Percentiles rank a stretch among this genome's conserved stretches.
Conservation (phyloP, 2,888 invertebrate species). For the Lampropteryx suffumata region DNA sequence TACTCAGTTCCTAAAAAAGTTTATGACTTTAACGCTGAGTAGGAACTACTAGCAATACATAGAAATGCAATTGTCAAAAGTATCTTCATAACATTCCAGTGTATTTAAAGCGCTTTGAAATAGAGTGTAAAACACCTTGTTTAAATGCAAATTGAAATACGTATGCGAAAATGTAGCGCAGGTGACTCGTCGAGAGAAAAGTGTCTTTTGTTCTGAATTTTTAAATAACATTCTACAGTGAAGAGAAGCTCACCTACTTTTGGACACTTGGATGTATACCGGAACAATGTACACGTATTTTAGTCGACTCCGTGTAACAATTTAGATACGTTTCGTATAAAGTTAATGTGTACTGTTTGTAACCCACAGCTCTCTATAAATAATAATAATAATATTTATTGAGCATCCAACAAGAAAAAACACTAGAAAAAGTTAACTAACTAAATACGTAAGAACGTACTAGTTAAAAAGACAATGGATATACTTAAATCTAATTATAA, state of each 20-base stretch:
- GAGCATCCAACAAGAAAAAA: too few relatives aligned
- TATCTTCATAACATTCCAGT: background rate
- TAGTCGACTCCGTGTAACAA: constrained; percentile 21
- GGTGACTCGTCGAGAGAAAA: constrained; percentile 25
- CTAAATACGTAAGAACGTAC: too few relatives aligned
- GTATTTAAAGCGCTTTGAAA: background rate
- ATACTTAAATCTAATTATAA: too few relatives aligned
- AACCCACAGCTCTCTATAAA: too few relatives aligned
- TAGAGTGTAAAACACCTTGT: constrained; percentile 17
- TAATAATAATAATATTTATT: too few relatives aligned
- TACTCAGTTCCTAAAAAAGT: too few relatives aligned
- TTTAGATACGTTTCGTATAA: constrained; percentile 12
- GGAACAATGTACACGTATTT: constrained; percentile 18
- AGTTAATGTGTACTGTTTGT: too few relatives aligned
- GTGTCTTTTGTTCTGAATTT: constrained; percentile 36
- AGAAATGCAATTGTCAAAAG: background rate
- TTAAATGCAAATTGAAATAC: constrained; percentile 34
- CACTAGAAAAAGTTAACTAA: too few relatives aligned
- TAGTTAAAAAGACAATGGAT: too few relatives aligned
- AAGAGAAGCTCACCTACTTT: constrained; percentile 32
- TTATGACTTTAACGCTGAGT: too few relatives aligned
- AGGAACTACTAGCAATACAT: too few relatives aligned
- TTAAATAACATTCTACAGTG: constrained; percentile 32
- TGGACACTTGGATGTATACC: constrained; percentile 13
- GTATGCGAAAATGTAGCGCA: constrained; percentile 30